phyloP scores from a whole-genome alignment of 1,140 invertebrate genomes.

The Hirudo medicinalis region DNA sequence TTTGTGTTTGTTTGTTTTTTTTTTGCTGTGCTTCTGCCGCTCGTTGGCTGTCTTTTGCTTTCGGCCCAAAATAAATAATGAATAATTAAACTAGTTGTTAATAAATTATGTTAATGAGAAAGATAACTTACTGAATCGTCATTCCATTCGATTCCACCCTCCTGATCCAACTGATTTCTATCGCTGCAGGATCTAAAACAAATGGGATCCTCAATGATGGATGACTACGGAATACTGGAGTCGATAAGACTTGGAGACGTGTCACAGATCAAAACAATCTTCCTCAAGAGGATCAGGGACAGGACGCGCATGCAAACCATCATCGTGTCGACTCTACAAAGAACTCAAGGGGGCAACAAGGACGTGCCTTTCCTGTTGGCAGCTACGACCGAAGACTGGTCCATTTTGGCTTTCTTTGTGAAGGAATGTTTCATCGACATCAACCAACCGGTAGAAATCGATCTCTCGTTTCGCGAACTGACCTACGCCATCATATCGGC shows the following conservation, averaged over 20 bases:
- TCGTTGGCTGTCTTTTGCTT: too few relatives aligned
- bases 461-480: neutral
- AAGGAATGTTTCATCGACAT: slow-evolving; percentile 16
- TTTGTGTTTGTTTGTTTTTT: too few relatives aligned
- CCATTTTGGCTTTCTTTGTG: slow-evolving; percentile 20
- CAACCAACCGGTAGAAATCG: slow-evolving; percentile 15
- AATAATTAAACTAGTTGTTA: too few relatives aligned
- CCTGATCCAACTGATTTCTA: neutral
- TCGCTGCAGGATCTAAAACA: neutral
- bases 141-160: too few relatives aligned
- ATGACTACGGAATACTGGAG: neutral
- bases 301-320: neutral
- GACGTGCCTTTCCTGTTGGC: slow-evolving; percentile 22
- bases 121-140: too few relatives aligned
- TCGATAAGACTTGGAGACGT: neutral
- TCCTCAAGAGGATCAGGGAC: neutral
- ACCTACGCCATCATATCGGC: neutral
- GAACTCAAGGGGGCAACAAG: neutral
- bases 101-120: too few relatives aligned
- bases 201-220: neutral
- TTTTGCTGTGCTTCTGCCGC: too few relatives aligned
- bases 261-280: neutral
- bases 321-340: slow-evolving; percentile 2
- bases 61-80: too few relatives aligned
- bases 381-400: slow-evolving; percentile 17